Evolutionary conservation across 2,888 invertebrate species (phyloP).

Genomic region (Lathronympha strigana): DNA sequence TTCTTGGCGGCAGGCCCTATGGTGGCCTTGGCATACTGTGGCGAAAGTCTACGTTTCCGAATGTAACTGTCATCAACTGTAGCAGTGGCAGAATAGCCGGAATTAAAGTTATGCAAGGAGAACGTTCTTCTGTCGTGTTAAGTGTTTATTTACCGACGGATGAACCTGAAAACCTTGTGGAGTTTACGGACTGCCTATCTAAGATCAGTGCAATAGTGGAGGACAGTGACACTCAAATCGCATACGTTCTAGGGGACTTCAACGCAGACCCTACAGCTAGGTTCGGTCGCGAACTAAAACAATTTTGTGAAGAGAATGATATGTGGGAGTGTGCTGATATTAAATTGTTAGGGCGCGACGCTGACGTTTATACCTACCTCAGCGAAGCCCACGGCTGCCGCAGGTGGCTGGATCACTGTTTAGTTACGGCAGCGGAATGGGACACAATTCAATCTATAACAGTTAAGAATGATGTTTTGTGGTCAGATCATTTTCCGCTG

Average conservation of each 20-base stretch:
- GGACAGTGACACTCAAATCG: slow-evolving; percentile 20
- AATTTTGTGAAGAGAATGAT: slow-evolving; percentile 5
- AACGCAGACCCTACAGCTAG: slow-evolving; percentile 23
- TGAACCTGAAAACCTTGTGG: slow-evolving; percentile 6
- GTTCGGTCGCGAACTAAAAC: slow-evolving; percentile 7
- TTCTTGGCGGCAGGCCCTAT: background rate
- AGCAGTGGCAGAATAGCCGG: background rate
- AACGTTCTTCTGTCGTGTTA: background rate
- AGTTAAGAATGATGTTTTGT: too few species aligned
- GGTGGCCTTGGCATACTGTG: background rate
- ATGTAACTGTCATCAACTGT: background rate
- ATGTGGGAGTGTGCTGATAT: slow-evolving; percentile 7
- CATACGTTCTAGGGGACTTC: slow-evolving; percentile 18
- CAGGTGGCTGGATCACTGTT: too few species aligned
- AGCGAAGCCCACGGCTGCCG: slow-evolving; percentile 2
- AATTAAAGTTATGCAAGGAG: slow-evolving; percentile 1
- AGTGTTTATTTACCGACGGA: slow-evolving; percentile 6
- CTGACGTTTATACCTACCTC: slow-evolving; percentile 2
- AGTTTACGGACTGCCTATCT: background rate
- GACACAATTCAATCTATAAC: too few species aligned
- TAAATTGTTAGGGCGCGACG: background rate
- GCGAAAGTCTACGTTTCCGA: background rate
- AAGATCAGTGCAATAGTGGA: slow-evolving; percentile 21
- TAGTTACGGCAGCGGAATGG: too few species aligned
- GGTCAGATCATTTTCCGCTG: too few species aligned